Evolutionary conservation across 1,140 invertebrate genomes (phyloP).

Genomic region (Listronotus oregonensis): DNA sequence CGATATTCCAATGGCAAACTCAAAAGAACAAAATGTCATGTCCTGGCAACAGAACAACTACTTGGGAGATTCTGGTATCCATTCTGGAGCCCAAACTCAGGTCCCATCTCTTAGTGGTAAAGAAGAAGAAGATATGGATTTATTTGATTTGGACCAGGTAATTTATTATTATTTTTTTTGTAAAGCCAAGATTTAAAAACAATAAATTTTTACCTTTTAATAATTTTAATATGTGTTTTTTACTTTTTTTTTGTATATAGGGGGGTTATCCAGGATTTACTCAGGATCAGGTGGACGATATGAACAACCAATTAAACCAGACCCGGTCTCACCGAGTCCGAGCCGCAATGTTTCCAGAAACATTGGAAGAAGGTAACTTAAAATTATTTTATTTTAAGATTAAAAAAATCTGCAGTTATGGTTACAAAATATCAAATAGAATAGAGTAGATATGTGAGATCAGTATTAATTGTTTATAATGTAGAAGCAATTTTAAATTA

Average conservation of each 20-base stretch:
- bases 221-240: constrained; percentile 64
- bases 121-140: constrained; percentile 89
- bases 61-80: constrained; percentile 95
- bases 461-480: too few relatives aligned
- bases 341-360: constrained; percentile 98
- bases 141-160: constrained; percentile 83
- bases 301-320: constrained; percentile 95
- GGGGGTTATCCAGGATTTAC: constrained; percentile 74
- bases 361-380: constrained; percentile 74
- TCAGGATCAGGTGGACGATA: constrained; percentile 94
- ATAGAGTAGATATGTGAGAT: too few relatives aligned
- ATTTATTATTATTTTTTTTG: too few relatives aligned
- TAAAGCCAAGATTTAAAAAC: too few relatives aligned
- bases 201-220: too few relatives aligned
- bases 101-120: constrained; percentile 87
- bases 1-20: constrained; percentile 77
- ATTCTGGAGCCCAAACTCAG: constrained; percentile 93
- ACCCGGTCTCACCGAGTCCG: too few relatives aligned
- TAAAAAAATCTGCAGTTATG: too few relatives aligned
- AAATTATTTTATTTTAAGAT: too few relatives aligned
- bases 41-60: constrained; percentile 89
- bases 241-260: too few relatives aligned
- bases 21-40: constrained; percentile 89
- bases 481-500: too few relatives aligned
- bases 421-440: too few relatives aligned